These are phyloP conservation scores for Sphecodes monilicornis DNA, from an alignment of 2,888 invertebrate genomes.

Conservation along the genomic window DNA sequence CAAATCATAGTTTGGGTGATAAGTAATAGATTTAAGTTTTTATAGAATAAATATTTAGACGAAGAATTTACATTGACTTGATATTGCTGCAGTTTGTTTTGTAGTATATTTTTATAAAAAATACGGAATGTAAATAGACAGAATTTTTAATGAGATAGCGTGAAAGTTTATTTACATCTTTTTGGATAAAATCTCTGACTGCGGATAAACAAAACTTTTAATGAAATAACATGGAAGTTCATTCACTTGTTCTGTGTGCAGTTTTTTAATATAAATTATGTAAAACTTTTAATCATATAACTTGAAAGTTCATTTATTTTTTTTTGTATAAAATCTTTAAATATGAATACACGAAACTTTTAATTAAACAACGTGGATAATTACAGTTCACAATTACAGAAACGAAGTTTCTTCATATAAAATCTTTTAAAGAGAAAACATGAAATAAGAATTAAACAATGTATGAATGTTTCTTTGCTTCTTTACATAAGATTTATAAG, in stretches of 20 bases:
- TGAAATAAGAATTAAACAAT: background rate
- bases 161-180: too few relatives aligned
- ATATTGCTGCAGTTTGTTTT: background rate
- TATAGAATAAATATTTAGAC: too few relatives aligned
- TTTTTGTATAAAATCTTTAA: background rate
- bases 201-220: background rate
- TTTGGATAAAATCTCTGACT: too few relatives aligned
- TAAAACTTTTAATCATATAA: too few relatives aligned
- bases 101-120: background rate
- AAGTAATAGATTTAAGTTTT: too few relatives aligned
- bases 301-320: background rate
- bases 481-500: background rate
- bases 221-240: background rate
- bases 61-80: background rate
- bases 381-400: background rate
- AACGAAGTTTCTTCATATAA: too few relatives aligned
- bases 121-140: background rate
- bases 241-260: too few relatives aligned
- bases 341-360: background rate
- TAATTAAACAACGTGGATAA: background rate
- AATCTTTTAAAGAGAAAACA: too few relatives aligned
- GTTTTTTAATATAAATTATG: too few relatives aligned
- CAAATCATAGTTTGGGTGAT: too few relatives aligned
- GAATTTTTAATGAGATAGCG: background rate
- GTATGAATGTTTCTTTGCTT: background rate